Base-by-base conservation (phyloP, 2,113 vertebrate species). In the Salminus brasiliensis region DNA sequence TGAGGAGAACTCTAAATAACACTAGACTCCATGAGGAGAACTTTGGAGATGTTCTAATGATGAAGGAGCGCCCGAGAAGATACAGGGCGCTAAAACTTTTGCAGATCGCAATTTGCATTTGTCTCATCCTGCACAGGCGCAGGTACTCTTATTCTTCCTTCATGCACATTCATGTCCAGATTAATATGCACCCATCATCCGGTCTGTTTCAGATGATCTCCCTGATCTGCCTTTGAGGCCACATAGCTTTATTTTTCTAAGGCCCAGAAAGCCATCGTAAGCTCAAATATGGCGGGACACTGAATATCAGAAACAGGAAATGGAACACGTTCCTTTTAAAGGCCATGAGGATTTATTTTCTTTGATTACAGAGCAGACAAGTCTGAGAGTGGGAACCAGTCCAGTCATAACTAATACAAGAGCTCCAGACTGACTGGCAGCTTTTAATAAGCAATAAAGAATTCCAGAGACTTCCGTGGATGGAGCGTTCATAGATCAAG, bases 301-400 rank as follows among this genome's bases (percentile, higher is more conserved):
- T 25, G 49, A 2, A 45, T 53, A 34, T 36, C 21, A 60, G 36
- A 62, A 34, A 55, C 66, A 78, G 36, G 27, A 70, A 60, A 67
- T 32, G 36, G 65, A 67, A 11, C 53, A 25, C 13, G 53, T 78
- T 70, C 55, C 23, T 55, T 45, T 70, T 45, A 12, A 77, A 65
- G 12, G 30, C 32, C 23, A 21, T 34, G 52, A 73, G 30, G n/a
- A n/a, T 36, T 12, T 23, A 57, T 73, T 15, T 25, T 73, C 52
- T 73, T 43, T 60, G 52, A 63, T 32, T 63, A 18, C 29, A 32
- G 29, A 15, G 60, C 60, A 32, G 27, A 63, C 15, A 30, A 52
- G 45, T 29, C 47, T 55, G 60, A 63, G 60, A 63, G 60, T 34
- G 52, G 69, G 15, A 72, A 15, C 16, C 69, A 5, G n/a, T 73